Evolutionary conservation across 1,140 invertebrate species (phyloP).

Genomic region (Drosophila truncata): DNA sequence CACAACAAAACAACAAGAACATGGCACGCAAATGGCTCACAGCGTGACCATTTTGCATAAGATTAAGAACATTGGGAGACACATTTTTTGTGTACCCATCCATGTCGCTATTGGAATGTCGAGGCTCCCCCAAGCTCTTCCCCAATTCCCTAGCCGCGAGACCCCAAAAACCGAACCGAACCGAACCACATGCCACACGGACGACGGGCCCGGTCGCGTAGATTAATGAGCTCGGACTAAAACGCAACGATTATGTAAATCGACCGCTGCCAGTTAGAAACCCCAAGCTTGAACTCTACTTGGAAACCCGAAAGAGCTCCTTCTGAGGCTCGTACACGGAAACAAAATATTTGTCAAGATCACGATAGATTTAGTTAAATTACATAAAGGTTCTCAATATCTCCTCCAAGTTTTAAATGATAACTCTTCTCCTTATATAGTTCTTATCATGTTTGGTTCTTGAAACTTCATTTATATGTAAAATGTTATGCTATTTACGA

Average conservation of each 20-base stretch:
- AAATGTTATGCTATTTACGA: no score
- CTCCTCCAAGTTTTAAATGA: no score
- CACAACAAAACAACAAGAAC: slow-evolving; percentile 43
- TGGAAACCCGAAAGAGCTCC: slow-evolving; percentile 28
- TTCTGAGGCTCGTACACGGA: not conserved
- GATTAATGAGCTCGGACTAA: slow-evolving; percentile 81
- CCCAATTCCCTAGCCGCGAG: slow-evolving; percentile 4
- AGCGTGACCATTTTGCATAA: slow-evolving; percentile 83
- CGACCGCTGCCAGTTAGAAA: slow-evolving; percentile 69
- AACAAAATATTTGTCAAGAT: not conserved
- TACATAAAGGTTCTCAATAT: not conserved
- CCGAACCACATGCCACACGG: slow-evolving; percentile 47
- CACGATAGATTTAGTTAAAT: no score
- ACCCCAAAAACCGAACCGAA: slow-evolving; percentile 28
- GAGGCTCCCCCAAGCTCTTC: not conserved
- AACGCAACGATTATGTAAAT: slow-evolving; percentile 83
- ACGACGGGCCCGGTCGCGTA: slow-evolving; percentile 52
- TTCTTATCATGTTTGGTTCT: no score
- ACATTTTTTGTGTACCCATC: slow-evolving; percentile 67
- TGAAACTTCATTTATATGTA: not conserved
- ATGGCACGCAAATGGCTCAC: slow-evolving; percentile 79
- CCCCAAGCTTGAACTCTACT: slow-evolving; percentile 14
- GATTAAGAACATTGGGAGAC: slow-evolving; percentile 80
- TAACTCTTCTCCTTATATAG: not conserved
- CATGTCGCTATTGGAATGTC: slow-evolving; percentile 41